These are phyloP conservation scores for Chondrilla cf. caribensis DNA, from an alignment of 37 sponge, comb jelly and placozoan genomes.

Conservation along the genomic window DNA sequence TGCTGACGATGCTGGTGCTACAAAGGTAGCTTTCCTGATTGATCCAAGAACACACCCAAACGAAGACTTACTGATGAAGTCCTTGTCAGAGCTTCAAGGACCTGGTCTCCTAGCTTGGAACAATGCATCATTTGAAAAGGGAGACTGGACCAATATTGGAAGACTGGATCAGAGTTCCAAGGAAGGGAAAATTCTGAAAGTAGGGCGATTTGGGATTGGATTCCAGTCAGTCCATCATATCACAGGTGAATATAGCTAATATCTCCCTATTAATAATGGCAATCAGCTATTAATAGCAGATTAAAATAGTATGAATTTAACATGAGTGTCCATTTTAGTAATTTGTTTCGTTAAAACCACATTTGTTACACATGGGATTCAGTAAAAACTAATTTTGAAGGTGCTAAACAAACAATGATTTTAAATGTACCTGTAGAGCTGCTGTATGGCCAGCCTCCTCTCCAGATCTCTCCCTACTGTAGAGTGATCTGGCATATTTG, in stretches of 20 bases:
- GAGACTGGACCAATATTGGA: constrained; percentile 71
- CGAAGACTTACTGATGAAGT: constrained; percentile 14
- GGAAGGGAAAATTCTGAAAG: constrained; percentile 67
- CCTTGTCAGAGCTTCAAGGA: constrained; percentile 54
- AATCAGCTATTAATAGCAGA: too few relatives aligned
- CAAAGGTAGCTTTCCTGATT: constrained; percentile 50
- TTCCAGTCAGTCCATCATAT: constrained; percentile 82
- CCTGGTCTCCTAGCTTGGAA: constrained; percentile 72
- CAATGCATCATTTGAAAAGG: constrained; percentile 56
- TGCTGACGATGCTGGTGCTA: constrained; percentile 83
- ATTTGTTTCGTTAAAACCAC: too few relatives aligned
- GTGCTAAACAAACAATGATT: too few relatives aligned
- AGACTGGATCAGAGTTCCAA: constrained; percentile 65
- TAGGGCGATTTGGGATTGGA: constrained; percentile 83
- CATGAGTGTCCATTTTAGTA: too few relatives aligned
- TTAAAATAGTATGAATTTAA: too few relatives aligned
- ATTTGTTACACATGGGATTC: too few relatives aligned
- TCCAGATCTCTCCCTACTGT: too few relatives aligned
- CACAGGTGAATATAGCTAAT: constrained; percentile 78
- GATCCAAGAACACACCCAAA: constrained; percentile 48
- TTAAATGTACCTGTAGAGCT: too few relatives aligned
- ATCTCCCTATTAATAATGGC: too few relatives aligned
- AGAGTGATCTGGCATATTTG: too few relatives aligned
- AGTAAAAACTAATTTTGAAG: too few relatives aligned
- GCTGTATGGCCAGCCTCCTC: too few relatives aligned